phyloP scores from a whole-genome alignment of 2,888 invertebrate species.

The Trissolcus japonicus region DNA sequence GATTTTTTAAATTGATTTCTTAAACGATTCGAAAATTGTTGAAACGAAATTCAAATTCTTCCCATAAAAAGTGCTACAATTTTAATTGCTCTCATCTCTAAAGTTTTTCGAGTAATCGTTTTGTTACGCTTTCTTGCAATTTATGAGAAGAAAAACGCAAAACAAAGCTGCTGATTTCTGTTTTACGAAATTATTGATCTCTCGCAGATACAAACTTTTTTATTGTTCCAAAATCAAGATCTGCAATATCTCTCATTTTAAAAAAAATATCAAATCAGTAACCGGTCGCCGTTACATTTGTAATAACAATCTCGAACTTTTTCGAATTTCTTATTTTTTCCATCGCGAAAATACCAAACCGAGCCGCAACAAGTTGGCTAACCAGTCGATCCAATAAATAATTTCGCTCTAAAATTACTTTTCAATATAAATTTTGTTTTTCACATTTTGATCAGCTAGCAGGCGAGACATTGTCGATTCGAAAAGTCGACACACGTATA shows the following conservation, averaged over 20 bases:
- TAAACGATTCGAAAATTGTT: no score
- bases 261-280: no score
- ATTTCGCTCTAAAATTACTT: not conserved
- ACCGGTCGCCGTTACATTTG: constrained; percentile 9
- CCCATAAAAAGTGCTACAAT: no score
- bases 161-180: constrained; percentile 34
- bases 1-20: no score
- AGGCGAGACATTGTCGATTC: constrained; percentile 26
- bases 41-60: no score
- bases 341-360: not conserved
- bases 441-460: constrained; percentile 36
- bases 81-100: no score
- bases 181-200: constrained; percentile 44
- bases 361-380: constrained; percentile 14
- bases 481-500: constrained; percentile 40
- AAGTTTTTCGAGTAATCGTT: constrained; percentile 37
- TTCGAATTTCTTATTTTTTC: not conserved
- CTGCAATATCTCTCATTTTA: no score
- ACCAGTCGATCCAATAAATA: constrained; percentile 39
- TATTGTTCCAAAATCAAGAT: no score
- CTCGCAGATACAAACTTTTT: not conserved
- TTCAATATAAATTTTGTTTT: constrained; percentile 5
- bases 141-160: constrained; percentile 21
- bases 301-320: constrained; percentile 21
- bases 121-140: constrained; percentile 52